Evolutionary conservation across 2,888 invertebrate genomes (phyloP).

Genomic region (Hipparchia sbordonii): DNA sequence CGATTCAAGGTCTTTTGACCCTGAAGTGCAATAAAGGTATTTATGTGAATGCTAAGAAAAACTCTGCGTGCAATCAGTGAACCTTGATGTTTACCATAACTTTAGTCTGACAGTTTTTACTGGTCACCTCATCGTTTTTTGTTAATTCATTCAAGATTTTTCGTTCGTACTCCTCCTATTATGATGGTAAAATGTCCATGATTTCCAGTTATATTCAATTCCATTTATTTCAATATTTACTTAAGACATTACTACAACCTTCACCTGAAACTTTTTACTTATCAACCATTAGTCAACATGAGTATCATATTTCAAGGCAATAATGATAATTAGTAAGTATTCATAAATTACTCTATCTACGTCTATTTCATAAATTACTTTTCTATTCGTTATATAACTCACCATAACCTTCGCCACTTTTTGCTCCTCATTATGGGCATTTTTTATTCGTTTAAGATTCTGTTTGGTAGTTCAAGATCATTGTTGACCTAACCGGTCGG

Average conservation of each 20-base stretch:
- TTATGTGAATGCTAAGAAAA: not conserved
- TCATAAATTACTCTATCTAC: too few species aligned
- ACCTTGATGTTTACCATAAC: not conserved
- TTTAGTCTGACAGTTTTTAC: not conserved
- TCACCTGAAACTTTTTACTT: too few species aligned
- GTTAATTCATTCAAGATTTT: not conserved
- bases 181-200: too few species aligned
- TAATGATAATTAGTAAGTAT: not conserved
- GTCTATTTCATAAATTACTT: not conserved
- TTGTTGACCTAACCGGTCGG: constrained; percentile 10
- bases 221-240: too few species aligned
- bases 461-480: constrained; percentile 23
- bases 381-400: not conserved
- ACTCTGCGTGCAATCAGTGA: not conserved
- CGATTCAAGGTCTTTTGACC: constrained; percentile 2
- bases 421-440: not conserved
- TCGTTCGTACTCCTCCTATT: not conserved
- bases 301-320: too few species aligned
- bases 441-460: constrained; percentile 12
- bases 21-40: not conserved
- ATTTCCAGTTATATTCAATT: too few species aligned
- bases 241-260: too few species aligned
- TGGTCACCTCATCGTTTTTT: not conserved
- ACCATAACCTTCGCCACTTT: constrained; percentile 5
- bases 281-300: too few species aligned